These are phyloP conservation scores for Eupithecia tripunctaria DNA, from an alignment of 2,888 invertebrate genomes.

Conservation along the genomic window DNA sequence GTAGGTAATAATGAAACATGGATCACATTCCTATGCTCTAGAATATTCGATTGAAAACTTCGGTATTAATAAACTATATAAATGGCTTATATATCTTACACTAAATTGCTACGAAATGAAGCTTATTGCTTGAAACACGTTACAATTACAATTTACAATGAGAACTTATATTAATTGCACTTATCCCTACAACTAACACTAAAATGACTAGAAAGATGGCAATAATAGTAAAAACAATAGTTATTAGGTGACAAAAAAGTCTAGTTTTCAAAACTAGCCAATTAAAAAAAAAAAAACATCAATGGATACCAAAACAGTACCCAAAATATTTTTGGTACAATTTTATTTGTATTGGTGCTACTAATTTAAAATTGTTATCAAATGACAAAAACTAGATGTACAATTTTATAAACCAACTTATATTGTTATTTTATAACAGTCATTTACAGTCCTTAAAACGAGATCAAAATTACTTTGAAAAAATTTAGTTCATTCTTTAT, in stretches of 20 bases:
- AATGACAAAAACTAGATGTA: not conserved
- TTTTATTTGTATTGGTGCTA: not conserved
- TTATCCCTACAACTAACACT: constrained; percentile 20
- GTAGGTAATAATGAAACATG: constrained; percentile 19
- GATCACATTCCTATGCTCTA: constrained; percentile 11
- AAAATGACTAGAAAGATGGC: constrained; percentile 26
- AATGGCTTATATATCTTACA: constrained; percentile 45
- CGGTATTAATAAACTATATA: constrained; percentile 30
- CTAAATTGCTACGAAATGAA: constrained; percentile 47
- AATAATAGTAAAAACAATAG: not conserved
- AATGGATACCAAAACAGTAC: not conserved
- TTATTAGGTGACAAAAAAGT: not conserved
- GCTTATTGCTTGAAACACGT: constrained; percentile 81
- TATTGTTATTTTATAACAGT: constrained; percentile 35
- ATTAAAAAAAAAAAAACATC: not conserved
- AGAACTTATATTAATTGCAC: constrained; percentile 24
- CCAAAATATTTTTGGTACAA: not conserved
- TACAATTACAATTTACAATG: constrained; percentile 52
- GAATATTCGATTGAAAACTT: not conserved
- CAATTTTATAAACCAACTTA: not conserved
- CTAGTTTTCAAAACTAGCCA: constrained; percentile 1
- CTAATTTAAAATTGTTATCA: not conserved
- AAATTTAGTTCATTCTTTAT: constrained; percentile 44
- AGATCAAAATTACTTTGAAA: constrained; percentile 22
- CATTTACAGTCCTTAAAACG: constrained; percentile 13